Evolutionary conservation across 2,888 invertebrate species (phyloP).

Genomic region (Drosophila kambysellisi): DNA sequence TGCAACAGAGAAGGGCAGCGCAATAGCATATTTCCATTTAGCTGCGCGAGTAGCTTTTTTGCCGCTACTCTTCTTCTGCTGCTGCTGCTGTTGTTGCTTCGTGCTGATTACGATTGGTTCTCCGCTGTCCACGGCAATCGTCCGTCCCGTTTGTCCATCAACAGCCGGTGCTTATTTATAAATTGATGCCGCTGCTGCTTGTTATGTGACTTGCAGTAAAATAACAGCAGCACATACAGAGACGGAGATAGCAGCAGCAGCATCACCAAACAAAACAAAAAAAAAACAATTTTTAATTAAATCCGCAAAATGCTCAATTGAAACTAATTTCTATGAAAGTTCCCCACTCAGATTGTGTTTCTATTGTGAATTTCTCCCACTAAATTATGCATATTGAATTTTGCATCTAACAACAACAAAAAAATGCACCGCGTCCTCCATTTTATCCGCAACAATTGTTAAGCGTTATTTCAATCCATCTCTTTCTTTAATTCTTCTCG

Average conservation of each 20-base stretch:
- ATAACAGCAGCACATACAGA: not conserved
- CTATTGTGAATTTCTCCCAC: constrained; percentile 53
- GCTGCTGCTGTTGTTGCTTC: constrained; percentile 17
- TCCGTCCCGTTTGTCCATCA: constrained; percentile 16
- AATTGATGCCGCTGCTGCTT: constrained; percentile 48
- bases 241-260: constrained; percentile 24
- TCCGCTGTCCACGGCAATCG: constrained; percentile 27
- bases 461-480: constrained; percentile 13
- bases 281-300: constrained; percentile 63
- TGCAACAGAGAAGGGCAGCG: constrained; percentile 36
- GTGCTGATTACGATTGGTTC: constrained; percentile 54
- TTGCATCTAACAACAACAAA: constrained; percentile 36
- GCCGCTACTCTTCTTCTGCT: constrained; percentile 39
- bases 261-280: constrained; percentile 23
- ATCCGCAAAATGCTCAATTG: constrained; percentile 72
- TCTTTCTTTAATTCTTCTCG: constrained; percentile 8
- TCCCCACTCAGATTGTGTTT: constrained; percentile 25
- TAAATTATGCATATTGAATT: constrained; percentile 58
- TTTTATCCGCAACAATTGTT: constrained; percentile 28
- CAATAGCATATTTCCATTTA: constrained; percentile 60
- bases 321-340: constrained; percentile 66
- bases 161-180: constrained; percentile 62
- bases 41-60: constrained; percentile 69
- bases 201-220: constrained; percentile 37
- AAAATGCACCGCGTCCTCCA: constrained; percentile 8